Percentiles rank a stretch among this genome's conserved stretches.
These are phyloP conservation scores for Drosophila jambulina DNA, from an alignment of 1,140 invertebrate genomes.

Conservation along the genomic window DNA sequence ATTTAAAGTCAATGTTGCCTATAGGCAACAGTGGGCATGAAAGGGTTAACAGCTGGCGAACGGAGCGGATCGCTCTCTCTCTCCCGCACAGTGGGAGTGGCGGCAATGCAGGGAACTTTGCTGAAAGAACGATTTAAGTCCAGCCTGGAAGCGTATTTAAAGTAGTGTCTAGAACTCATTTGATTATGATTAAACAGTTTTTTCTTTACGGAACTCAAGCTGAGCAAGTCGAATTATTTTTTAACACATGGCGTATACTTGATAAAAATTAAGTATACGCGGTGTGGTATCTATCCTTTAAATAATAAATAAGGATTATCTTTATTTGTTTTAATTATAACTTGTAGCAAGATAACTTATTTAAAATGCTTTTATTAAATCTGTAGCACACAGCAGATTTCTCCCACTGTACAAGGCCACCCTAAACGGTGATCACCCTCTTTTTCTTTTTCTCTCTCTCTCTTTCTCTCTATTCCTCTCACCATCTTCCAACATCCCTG, in stretches of 20 bases:
- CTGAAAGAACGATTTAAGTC: not conserved
- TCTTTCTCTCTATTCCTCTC: not conserved
- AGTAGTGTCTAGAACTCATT: not conserved
- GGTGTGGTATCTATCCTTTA: not conserved
- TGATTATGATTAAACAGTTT: not conserved
- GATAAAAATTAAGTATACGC: conserved; percentile 7
- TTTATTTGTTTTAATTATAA: too few species aligned
- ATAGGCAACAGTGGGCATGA: too few species aligned
- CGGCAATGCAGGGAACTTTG: not conserved
- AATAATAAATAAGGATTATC: not conserved
- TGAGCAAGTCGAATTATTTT: not conserved
- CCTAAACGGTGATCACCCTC: conserved; percentile 44
- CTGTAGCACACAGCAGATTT: too few species aligned
- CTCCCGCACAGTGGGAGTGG: conserved; percentile 14
- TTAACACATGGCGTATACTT: conserved; percentile 3
- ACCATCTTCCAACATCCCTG: conserved; percentile 9
- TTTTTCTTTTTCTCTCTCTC: conserved; percentile 11
- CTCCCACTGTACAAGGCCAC: conserved; percentile 25
- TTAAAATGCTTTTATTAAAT: too few species aligned
- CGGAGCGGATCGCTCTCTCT: conserved; percentile 9
- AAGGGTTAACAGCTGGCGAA: conserved; percentile 24
- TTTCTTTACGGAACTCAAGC: not conserved
- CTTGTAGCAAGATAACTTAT: not conserved
- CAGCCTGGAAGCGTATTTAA: too few species aligned
- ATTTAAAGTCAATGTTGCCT: too few species aligned